Conservation (phyloP, 1,140 invertebrate species). For the Asobara japonica region DNA sequence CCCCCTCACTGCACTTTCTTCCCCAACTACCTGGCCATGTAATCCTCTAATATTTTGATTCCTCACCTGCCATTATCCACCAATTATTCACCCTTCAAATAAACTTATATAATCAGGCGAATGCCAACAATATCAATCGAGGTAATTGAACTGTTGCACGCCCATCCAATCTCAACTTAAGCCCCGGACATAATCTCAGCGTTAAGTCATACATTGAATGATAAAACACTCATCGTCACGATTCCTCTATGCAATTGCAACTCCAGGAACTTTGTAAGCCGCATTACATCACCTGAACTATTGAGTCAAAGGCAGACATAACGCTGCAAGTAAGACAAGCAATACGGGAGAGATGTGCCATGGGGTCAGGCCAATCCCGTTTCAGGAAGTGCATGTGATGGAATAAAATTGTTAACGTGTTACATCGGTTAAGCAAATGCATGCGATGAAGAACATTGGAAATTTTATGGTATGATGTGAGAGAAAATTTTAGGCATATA, state of each 20-base stretch:
- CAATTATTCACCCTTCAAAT: background rate
- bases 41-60: background rate
- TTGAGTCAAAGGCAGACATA: background rate
- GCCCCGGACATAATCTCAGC: background rate
- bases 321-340: background rate
- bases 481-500: too few relatives aligned
- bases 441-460: too few relatives aligned
- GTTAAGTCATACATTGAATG: constrained; percentile 7
- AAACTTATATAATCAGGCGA: background rate
- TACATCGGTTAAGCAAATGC: too few relatives aligned
- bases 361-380: background rate
- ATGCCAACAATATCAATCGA: background rate
- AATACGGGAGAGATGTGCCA: background rate
- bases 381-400: background rate
- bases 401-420: too few relatives aligned
- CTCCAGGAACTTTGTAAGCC: constrained; percentile 8
- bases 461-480: background rate
- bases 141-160: constrained; percentile 9
- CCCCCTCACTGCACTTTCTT: too few relatives aligned
- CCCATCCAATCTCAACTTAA: background rate
- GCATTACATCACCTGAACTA: background rate
- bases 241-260: background rate
- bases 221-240: constrained; percentile 1
- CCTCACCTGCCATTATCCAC: background rate
- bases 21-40: background rate